Conservation (phyloP, 2,888 invertebrate genomes). For the Aphidoletes aphidimyza region DNA sequence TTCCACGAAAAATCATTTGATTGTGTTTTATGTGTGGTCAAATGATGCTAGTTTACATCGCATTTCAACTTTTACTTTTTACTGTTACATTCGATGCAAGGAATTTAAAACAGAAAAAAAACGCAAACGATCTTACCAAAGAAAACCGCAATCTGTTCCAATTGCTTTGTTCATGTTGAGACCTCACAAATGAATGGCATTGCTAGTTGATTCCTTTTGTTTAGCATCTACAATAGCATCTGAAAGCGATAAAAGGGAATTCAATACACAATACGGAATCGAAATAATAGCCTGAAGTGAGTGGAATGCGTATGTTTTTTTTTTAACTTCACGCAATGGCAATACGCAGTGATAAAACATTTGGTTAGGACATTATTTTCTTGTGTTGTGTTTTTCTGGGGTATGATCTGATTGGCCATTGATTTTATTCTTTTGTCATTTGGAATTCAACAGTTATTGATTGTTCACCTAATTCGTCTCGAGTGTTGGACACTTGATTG, state of each 20-base stretch:
- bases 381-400: background rate
- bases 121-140: background rate
- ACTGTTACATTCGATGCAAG: background rate
- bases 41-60: background rate
- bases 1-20: background rate
- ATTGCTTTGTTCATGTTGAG: background rate
- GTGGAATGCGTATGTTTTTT: too few species aligned
- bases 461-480: background rate
- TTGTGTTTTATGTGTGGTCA: conserved; percentile 28
- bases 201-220: background rate
- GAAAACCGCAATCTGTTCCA: conserved; percentile 47
- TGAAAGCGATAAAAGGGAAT: background rate
- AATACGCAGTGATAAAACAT: too few species aligned
- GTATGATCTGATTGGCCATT: background rate
- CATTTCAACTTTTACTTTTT: conserved; percentile 29
- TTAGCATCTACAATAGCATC: background rate
- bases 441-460: background rate
- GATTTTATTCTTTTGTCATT: background rate
- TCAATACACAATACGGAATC: too few species aligned
- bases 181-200: background rate
- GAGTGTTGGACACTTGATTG: background rate
- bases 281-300: too few species aligned
- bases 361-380: background rate
- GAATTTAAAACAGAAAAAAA: background rate
- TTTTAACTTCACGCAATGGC: too few species aligned